A percentile compares a stretch with the other conserved stretches of the same genome.
phyloP scores from a whole-genome alignment of 2,113 vertebrate species.

The Thymallus thymallus region DNA sequence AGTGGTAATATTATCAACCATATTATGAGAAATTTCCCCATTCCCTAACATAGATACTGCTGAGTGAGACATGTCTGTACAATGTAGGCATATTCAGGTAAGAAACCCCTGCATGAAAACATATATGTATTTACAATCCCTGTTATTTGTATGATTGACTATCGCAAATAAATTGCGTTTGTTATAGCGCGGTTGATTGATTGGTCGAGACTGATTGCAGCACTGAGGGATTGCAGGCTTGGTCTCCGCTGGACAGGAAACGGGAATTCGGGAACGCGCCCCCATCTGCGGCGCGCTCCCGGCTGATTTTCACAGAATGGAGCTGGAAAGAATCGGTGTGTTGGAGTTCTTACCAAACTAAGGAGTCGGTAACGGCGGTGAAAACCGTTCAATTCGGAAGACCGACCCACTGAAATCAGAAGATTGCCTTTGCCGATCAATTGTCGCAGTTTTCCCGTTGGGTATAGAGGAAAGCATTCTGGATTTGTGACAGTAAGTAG shows the following conservation, averaged over 20 bases:
- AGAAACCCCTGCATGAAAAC: too few relatives aligned
- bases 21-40: too few relatives aligned
- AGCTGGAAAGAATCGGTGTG: not conserved
- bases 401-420: not conserved
- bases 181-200: not conserved
- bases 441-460: not conserved
- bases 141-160: too few relatives aligned
- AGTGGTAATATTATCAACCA: too few relatives aligned
- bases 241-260: not conserved
- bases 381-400: not conserved
- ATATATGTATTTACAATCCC: too few relatives aligned
- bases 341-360: not conserved
- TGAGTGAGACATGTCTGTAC: too few relatives aligned
- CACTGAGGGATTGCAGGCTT: not conserved
- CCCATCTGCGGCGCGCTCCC: not conserved
- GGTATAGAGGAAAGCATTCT: not conserved
- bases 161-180: not conserved
- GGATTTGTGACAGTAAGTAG: constrained; percentile 7
- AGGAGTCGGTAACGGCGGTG: not conserved
- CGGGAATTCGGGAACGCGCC: not conserved
- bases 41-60: too few relatives aligned
- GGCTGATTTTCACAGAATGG: constrained; percentile 6
- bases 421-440: not conserved
- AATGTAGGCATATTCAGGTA: too few relatives aligned
- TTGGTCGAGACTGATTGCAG: constrained; percentile 2